phyloP scores from a whole-genome alignment of 2,797 vertebrate genomes.

The Silurus lanzhouensis region DNA sequence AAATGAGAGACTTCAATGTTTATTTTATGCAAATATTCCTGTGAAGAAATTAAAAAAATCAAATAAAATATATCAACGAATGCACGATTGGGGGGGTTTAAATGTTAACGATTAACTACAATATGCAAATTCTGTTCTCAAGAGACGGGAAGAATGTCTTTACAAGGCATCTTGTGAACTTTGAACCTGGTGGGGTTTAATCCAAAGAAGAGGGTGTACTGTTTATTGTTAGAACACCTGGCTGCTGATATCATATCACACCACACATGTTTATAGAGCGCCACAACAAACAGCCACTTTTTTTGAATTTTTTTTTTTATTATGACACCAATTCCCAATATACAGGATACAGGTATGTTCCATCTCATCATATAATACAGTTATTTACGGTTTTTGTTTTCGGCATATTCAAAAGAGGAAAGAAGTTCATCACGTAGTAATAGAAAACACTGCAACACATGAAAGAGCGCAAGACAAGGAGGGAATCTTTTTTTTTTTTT shows the following conservation, averaged over 20 bases:
- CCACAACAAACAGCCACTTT: constrained; percentile 84
- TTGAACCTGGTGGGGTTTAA: constrained; percentile 57
- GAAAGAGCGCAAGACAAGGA: constrained; percentile 78
- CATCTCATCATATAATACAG: constrained; percentile 93
- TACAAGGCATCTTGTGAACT: constrained; percentile 62
- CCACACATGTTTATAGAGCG: constrained; percentile 78
- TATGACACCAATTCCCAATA: constrained; percentile 95
- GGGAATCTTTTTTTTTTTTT: constrained; percentile 51
- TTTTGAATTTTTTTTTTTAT: constrained; percentile 69
- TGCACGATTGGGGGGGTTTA: constrained; percentile 60
- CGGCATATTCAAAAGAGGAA: constrained; percentile 76
- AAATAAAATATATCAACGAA: constrained; percentile 53
- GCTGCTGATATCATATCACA: constrained; percentile 45
- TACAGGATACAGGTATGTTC: constrained; percentile 91
- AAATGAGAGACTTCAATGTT: not conserved
- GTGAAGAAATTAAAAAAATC: constrained; percentile 55
- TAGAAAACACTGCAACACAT: constrained; percentile 82
- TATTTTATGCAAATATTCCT: constrained; percentile 37
- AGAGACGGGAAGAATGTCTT: constrained; percentile 9
- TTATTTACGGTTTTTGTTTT: constrained; percentile 76
- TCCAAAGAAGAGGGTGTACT: not conserved
- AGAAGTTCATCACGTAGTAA: constrained; percentile 72
- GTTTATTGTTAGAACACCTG: constrained; percentile 65
- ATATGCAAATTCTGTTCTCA: constrained; percentile 74
- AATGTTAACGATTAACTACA: constrained; percentile 72